These are phyloP conservation scores for Drosophila macrothrix DNA, from an alignment of 2,888 invertebrate genomes.

Conservation along the genomic window DNA sequence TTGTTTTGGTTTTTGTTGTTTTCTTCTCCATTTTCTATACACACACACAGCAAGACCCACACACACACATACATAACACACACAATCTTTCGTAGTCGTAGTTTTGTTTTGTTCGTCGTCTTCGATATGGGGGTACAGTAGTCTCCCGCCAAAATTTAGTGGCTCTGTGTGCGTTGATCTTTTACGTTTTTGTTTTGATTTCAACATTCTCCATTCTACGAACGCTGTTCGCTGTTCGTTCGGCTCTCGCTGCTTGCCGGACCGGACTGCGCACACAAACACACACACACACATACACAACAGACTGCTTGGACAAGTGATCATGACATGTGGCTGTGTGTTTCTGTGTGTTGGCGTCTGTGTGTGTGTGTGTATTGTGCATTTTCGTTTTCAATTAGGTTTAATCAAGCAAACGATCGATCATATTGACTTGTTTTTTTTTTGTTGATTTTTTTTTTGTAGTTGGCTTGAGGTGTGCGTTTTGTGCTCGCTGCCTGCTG, in stretches of 20 bases:
- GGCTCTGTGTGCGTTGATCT: constrained; percentile 77
- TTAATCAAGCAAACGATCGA: constrained; percentile 81
- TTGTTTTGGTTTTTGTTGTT: constrained; percentile 58
- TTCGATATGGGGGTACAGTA: constrained; percentile 71
- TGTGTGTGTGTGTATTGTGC: constrained; percentile 55
- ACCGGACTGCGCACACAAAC: constrained; percentile 57
- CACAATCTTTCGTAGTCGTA: constrained; percentile 41
- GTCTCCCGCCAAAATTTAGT: constrained; percentile 80
- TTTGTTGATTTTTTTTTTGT: constrained; percentile 14
- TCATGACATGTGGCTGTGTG: constrained; percentile 59
- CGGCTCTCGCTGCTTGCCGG: constrained; percentile 51
- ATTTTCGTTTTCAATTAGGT: constrained; percentile 81
- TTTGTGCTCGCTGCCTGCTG: constrained; percentile 39
- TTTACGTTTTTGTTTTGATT: constrained; percentile 82
- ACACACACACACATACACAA: constrained; percentile 9
- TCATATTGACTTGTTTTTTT: constrained; percentile 78
- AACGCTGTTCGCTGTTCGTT: constrained; percentile 18
- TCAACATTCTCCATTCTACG: constrained; percentile 70
- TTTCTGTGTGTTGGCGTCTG: constrained; percentile 18
- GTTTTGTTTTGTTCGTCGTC: constrained; percentile 76
- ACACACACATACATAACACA: not conserved
- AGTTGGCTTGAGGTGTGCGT: constrained; percentile 76
- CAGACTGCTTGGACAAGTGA: constrained; percentile 63
- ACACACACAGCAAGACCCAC: constrained; percentile 25
- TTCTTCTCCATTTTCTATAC: constrained; percentile 63